Percentiles rank a stretch among this genome's conserved stretches.
phyloP scores from a whole-genome alignment of 2,113 vertebrate species.

The Chrysochloris asiatica region DNA sequence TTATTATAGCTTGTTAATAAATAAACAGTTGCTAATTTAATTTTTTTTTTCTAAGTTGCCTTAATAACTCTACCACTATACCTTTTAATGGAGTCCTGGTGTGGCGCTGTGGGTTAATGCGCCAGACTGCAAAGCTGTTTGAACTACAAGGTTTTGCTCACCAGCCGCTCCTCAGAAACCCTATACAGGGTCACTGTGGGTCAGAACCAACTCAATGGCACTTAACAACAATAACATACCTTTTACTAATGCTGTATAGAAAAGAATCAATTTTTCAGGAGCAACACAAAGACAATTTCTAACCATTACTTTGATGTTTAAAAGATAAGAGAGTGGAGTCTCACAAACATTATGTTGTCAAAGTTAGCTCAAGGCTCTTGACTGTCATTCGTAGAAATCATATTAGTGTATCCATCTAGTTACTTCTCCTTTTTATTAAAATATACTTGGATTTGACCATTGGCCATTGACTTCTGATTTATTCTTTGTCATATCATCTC shows the following conservation, averaged over 20 bases:
- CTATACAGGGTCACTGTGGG: too few relatives aligned
- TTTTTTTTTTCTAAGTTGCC: background rate
- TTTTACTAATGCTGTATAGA: background rate
- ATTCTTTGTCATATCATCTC: background rate
- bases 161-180: too few relatives aligned
- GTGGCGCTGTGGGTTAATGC: too few relatives aligned
- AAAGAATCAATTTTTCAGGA: too few relatives aligned
- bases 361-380: background rate
- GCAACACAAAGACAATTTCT: background rate
- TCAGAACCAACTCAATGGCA: too few relatives aligned
- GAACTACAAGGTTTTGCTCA: too few relatives aligned
- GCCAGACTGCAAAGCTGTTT: too few relatives aligned
- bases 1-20: background rate
- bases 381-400: background rate
- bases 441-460: background rate
- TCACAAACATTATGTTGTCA: background rate
- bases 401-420: background rate
- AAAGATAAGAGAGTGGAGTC: background rate
- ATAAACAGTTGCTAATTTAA: background rate
- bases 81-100: too few relatives aligned
- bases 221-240: too few relatives aligned
- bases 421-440: background rate
- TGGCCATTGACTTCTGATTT: background rate
- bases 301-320: background rate
- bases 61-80: background rate